These are phyloP conservation scores for Diachasmimorpha longicaudata DNA, from an alignment of 1,140 invertebrate species.

Conservation along the genomic window DNA sequence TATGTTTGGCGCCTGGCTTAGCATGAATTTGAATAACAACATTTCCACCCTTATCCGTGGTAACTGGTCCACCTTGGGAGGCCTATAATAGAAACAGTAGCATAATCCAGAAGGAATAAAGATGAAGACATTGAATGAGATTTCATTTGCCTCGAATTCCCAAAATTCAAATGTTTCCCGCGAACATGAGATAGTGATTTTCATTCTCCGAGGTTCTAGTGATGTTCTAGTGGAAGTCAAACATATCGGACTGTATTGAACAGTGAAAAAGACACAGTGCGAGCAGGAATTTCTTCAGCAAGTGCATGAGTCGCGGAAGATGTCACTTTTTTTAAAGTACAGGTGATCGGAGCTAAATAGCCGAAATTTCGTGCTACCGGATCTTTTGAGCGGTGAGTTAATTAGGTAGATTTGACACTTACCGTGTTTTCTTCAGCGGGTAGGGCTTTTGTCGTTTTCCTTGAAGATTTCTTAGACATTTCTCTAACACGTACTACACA, in stretches of 20 bases:
- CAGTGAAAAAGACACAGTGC: neutral
- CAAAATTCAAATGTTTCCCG: neutral
- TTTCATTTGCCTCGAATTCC: neutral
- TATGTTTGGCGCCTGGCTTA: conserved; percentile 80
- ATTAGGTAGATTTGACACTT: conserved; percentile 24
- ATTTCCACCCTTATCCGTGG: conserved; percentile 67
- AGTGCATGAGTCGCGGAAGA: conserved; percentile 33
- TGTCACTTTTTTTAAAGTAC: conserved; percentile 44
- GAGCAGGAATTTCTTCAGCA: neutral
- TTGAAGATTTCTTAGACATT: conserved; percentile 49
- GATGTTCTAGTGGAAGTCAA: neutral
- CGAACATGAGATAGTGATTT: neutral
- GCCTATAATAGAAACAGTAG: neutral
- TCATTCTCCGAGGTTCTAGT: neutral
- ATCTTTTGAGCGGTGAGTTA: conserved; percentile 37
- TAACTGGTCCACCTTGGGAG: conserved; percentile 54
- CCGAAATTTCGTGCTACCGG: conserved; percentile 21
- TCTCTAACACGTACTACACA: conserved; percentile 27
- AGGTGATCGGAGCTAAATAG: conserved; percentile 43
- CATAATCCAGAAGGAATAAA: neutral
- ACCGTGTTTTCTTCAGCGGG: conserved; percentile 33
- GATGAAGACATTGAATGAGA: neutral
- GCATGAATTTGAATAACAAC: conserved; percentile 72
- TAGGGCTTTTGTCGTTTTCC: conserved; percentile 39
- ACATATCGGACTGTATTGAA: neutral